A percentile compares a stretch with the other conserved stretches of the same genome.
These are phyloP conservation scores for Hippocampus zosterae DNA, from an alignment of 2,113 vertebrate genomes.

Conservation along the genomic window DNA sequence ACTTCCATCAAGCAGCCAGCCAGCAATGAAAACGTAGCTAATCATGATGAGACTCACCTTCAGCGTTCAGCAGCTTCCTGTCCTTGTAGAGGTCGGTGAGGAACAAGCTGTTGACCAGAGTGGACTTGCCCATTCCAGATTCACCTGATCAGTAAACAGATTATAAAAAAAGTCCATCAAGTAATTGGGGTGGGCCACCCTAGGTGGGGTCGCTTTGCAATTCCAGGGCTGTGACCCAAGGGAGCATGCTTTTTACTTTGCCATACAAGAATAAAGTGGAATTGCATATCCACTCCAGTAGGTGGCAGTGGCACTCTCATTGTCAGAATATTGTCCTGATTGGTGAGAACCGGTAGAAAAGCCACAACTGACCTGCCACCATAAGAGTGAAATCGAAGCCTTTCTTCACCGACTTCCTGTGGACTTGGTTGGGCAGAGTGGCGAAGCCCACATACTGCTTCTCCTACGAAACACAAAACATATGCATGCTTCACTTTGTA, in stretches of 20 bases:
- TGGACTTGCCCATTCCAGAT: slow-evolving; percentile 97
- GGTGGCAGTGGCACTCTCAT: too few species aligned
- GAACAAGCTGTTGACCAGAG: slow-evolving; percentile 96
- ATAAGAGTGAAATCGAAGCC: slow-evolving; percentile 98
- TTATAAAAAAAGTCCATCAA: too few species aligned
- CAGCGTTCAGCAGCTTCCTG: slow-evolving; percentile 93
- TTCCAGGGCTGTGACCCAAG: too few species aligned
- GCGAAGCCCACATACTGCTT: slow-evolving; percentile 98
- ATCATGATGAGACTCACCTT: slow-evolving; percentile 75
- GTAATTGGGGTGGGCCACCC: too few species aligned
- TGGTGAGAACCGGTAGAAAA: not conserved
- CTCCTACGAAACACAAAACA: slow-evolving; percentile 74
- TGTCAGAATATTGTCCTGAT: not conserved
- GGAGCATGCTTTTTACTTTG: too few species aligned
- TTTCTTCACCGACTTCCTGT: slow-evolving; percentile 98
- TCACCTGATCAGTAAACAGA: slow-evolving; percentile 77
- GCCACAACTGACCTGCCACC: slow-evolving; percentile 83
- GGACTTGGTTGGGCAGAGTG: slow-evolving; percentile 95
- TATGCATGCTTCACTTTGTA: not conserved
- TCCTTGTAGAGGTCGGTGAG: slow-evolving; percentile 98
- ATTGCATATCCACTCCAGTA: too few species aligned
- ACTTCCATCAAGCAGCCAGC: not conserved
- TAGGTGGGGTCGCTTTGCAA: too few species aligned
- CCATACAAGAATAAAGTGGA: too few species aligned
- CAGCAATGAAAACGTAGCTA: not conserved